Conservation (phyloP, 2,113 vertebrate species). For the Chauna torquata region DNA sequence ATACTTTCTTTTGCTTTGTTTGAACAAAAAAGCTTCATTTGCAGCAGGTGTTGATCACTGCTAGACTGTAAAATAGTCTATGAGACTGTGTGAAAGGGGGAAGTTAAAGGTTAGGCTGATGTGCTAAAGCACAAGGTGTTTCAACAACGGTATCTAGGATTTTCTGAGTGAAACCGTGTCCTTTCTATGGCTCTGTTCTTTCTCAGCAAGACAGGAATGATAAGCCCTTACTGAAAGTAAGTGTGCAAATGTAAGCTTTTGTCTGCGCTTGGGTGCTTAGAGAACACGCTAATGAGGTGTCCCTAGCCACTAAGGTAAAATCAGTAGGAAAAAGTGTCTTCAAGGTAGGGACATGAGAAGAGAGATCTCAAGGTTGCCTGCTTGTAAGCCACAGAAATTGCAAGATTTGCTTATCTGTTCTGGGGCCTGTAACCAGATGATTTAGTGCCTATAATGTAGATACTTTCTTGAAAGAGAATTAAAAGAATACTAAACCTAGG, state of each 20-base stretch:
- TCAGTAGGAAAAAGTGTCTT: background rate
- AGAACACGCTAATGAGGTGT: background rate
- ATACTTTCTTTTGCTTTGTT: background rate
- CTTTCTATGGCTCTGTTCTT: background rate
- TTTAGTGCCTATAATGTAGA: background rate
- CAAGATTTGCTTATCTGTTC: background rate
- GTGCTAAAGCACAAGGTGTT: background rate
- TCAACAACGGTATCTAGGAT: background rate
- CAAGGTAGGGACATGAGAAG: background rate
- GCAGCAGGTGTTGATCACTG: background rate
- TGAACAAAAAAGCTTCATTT: background rate
- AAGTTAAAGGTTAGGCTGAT: background rate
- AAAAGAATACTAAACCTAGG: background rate
- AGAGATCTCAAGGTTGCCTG: background rate
- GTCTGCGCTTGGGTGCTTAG: background rate
- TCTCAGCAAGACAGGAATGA: background rate
- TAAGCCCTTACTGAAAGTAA: background rate
- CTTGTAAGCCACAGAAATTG: background rate
- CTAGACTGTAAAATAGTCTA: background rate
- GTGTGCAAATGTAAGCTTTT: background rate
- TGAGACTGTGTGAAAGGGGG: background rate
- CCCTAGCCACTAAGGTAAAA: background rate
- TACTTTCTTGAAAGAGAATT: background rate
- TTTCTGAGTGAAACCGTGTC: background rate
- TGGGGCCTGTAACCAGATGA: background rate